Conservation (phyloP, 2,113 vertebrate species). For the Chloropsis cyanopogon region DNA sequence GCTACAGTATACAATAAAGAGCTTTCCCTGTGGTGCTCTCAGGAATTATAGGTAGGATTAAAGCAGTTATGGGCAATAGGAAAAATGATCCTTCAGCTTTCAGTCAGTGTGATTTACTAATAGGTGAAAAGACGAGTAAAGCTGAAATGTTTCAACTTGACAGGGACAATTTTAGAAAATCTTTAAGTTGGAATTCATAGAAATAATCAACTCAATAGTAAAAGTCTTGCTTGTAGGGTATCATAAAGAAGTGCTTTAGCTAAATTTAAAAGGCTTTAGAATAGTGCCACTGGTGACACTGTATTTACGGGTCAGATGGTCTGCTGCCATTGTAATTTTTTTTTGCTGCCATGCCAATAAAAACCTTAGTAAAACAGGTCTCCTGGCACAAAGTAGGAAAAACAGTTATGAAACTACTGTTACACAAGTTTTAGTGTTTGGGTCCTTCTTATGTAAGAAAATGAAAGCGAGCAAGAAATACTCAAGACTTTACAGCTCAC, state of each 20-base stretch:
- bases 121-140: background rate
- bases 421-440: background rate
- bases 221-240: background rate
- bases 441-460: background rate
- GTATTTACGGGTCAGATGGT: background rate
- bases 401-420: background rate
- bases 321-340: background rate
- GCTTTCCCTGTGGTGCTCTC: background rate
- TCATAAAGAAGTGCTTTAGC: background rate
- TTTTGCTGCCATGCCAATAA: background rate
- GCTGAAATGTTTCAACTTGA: background rate
- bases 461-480: background rate
- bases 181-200: background rate
- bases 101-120: background rate
- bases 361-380: background rate
- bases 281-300: background rate
- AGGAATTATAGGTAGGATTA: conserved; percentile 7
- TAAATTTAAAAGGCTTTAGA: background rate
- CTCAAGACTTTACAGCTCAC: background rate
- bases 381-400: background rate
- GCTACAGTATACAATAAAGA: background rate
- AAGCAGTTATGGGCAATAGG: background rate
- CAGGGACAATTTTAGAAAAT: background rate
- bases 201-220: background rate
- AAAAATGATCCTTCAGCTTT: background rate